phyloP scores from a whole-genome alignment of 2,113 vertebrate species.

The Motacilla tschutschensis region DNA sequence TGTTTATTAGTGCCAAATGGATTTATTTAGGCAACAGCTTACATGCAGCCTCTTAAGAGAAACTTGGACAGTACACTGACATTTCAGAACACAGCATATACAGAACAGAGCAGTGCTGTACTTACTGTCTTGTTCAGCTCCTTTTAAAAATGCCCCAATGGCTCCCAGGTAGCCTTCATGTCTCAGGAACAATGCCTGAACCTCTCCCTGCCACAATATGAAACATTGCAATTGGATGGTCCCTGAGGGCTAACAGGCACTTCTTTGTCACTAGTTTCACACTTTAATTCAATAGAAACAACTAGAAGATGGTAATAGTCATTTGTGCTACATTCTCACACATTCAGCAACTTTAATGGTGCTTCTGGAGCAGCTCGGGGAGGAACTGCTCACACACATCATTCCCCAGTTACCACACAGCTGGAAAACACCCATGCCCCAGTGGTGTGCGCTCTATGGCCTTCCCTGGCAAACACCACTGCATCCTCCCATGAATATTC shows the following conservation, averaged over 20 bases:
- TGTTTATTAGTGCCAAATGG: constrained; percentile 15
- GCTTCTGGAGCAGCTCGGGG: neutral
- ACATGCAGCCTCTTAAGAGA: constrained; percentile 55
- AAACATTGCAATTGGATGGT: constrained; percentile 57
- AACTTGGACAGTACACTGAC: constrained; percentile 46
- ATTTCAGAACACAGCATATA: constrained; percentile 58
- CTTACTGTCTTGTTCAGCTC: constrained; percentile 98
- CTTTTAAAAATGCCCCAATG: constrained; percentile 96
- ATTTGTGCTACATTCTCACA: constrained; percentile 46
- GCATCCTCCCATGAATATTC: constrained; percentile 16
- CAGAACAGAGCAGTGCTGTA: constrained; percentile 40
- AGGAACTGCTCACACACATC: constrained; percentile 8
- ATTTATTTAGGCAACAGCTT: constrained; percentile 30
- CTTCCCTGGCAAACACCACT: neutral
- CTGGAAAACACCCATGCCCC: constrained; percentile 2
- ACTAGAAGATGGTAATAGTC: constrained; percentile 28
- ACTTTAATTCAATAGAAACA: constrained; percentile 43
- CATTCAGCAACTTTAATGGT: constrained; percentile 6
- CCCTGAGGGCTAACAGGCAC: constrained; percentile 43
- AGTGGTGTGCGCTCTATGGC: neutral
- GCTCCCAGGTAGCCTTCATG: constrained; percentile 97
- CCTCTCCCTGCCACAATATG: constrained; percentile 85
- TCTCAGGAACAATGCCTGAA: constrained; percentile 95
- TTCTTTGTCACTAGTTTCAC: constrained; percentile 56
- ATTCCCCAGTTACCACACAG: neutral